Percentiles rank a stretch among this genome's conserved stretches.
Conservation (phyloP, 2,113 vertebrate genomes). For the Scopus umbretta region DNA sequence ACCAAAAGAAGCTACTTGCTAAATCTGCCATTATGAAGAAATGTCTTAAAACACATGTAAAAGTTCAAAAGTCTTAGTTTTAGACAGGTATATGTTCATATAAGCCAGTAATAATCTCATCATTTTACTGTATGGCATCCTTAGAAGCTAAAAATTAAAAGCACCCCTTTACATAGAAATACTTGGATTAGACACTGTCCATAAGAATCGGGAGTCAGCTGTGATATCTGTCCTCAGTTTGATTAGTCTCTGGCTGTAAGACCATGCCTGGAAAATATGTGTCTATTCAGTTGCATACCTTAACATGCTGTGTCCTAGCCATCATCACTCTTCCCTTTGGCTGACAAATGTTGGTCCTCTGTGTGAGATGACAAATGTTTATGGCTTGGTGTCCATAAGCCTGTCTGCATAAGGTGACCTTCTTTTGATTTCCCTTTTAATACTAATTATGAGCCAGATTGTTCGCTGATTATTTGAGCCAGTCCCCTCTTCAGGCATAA, state of each 20-base stretch:
- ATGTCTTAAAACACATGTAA: fast-evolving
- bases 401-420: not conserved
- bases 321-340: fast-evolving
- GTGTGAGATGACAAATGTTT: fast-evolving
- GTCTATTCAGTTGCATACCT: fast-evolving
- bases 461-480: not conserved
- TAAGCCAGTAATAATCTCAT: too few relatives aligned
- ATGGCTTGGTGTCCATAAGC: not conserved
- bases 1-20: not conserved
- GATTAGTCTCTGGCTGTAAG: not conserved
- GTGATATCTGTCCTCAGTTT: fast-evolving
- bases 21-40: not conserved
- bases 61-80: fast-evolving
- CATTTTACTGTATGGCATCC: not conserved
- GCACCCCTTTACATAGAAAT: not conserved
- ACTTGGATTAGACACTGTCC: not conserved
- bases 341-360: fast-evolving
- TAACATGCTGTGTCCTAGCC: fast-evolving
- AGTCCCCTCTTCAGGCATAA: not conserved
- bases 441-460: not conserved
- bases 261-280: not conserved
- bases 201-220: fast-evolving
- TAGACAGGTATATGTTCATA: not conserved
- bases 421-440: not conserved
- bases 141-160: not conserved